Conservation (phyloP, 2,888 invertebrate genomes). For the Drosophila birchii region DNA sequence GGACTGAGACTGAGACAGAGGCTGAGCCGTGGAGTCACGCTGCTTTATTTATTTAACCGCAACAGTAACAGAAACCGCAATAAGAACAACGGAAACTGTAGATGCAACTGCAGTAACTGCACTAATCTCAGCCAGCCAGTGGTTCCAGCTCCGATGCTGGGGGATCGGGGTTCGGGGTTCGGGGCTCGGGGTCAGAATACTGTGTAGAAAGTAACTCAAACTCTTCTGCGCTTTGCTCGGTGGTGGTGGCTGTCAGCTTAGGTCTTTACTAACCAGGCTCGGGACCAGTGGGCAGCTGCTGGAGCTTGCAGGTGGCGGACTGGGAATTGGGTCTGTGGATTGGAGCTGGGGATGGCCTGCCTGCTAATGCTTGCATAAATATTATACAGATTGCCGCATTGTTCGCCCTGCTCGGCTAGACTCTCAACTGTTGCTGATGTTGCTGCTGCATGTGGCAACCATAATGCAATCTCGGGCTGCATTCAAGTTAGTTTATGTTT, state of each 20-base stretch:
- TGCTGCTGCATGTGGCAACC: slow-evolving; percentile 28
- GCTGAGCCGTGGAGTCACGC: slow-evolving; percentile 58
- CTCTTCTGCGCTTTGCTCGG: slow-evolving; percentile 41
- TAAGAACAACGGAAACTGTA: slow-evolving; percentile 70
- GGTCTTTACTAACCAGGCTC: slow-evolving; percentile 58
- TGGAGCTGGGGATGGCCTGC: slow-evolving; percentile 11
- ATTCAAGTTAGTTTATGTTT: slow-evolving; percentile 44
- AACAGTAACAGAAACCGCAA: slow-evolving; percentile 72
- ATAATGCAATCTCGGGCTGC: slow-evolving; percentile 42
- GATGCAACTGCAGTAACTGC: slow-evolving; percentile 60
- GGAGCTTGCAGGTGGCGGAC: slow-evolving; percentile 3
- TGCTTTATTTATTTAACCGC: slow-evolving; percentile 78
- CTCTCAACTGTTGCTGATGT: slow-evolving; percentile 29
- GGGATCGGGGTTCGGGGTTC: background rate
- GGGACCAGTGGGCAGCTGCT: slow-evolving; percentile 16
- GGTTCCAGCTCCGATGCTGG: slow-evolving; percentile 1
- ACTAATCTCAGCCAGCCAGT: slow-evolving; percentile 58
- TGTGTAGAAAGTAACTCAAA: slow-evolving; percentile 76
- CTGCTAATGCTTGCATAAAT: slow-evolving; percentile 75
- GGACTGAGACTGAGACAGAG: background rate
- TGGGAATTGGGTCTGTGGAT: slow-evolving; percentile 15
- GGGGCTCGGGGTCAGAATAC: slow-evolving; percentile 53
- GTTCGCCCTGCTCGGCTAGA: slow-evolving; percentile 44
- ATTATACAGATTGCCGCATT: slow-evolving; percentile 64
- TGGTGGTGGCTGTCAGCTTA: slow-evolving; percentile 68